phyloP scores from a whole-genome alignment of 2,113 vertebrate species.

The Arizona elegans region DNA sequence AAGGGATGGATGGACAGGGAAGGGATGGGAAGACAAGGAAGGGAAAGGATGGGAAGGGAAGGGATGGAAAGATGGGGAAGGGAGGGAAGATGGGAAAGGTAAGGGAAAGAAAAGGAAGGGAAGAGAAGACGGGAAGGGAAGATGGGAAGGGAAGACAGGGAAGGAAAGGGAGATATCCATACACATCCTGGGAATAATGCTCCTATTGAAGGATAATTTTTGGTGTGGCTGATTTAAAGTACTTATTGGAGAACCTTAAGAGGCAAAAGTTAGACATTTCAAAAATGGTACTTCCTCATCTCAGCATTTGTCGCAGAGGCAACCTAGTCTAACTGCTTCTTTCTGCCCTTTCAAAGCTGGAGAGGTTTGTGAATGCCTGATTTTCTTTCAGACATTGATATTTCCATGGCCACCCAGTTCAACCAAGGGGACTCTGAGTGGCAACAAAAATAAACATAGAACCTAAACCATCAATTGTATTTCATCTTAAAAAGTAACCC shows the following conservation, averaged over 20 bases:
- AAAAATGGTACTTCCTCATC: background rate
- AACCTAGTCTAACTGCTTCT: background rate
- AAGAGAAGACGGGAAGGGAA: rapidly evolving
- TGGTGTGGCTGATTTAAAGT: no score
- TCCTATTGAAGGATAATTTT: no score
- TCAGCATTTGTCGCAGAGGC: background rate
- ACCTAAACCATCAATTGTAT: background rate
- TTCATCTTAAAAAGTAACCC: background rate
- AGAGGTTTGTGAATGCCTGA: background rate
- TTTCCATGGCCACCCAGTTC: background rate
- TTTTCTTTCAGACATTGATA: background rate
- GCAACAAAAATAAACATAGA: background rate
- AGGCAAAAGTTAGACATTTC: background rate
- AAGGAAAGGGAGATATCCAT: background rate
- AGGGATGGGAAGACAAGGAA: no score
- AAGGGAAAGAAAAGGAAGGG: no score
- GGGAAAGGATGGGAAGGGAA: no score
- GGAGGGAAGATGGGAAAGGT: no score
- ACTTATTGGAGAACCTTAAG: no score
- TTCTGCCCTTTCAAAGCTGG: background rate
- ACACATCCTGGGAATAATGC: background rate
- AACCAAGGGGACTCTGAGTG: background rate
- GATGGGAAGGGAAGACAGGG: rapidly evolving
- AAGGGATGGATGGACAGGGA: no score
- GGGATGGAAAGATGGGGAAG: no score